Conservation (phyloP, 2,113 vertebrate genomes). For the Anhinga rufa region DNA sequence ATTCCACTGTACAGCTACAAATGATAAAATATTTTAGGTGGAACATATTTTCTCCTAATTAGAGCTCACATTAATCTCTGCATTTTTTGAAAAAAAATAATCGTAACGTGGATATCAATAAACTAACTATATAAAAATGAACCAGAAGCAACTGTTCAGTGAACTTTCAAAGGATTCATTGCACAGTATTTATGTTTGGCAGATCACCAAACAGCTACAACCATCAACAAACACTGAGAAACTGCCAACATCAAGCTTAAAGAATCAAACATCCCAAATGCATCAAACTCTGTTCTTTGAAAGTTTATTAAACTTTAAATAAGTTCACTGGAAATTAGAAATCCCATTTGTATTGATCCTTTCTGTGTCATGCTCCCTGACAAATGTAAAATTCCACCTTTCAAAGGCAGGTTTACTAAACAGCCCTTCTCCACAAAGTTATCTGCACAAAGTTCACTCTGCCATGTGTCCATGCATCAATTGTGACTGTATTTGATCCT, state of each 20-base stretch:
- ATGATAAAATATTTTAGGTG: not conserved
- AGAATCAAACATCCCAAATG: not conserved
- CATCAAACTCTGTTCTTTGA: not conserved
- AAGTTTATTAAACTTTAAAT: not conserved
- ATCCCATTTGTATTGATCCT: not conserved
- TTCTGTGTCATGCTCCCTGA: not conserved
- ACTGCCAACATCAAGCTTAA: not conserved
- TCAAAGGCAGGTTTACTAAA: not conserved
- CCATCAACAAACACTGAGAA: not conserved
- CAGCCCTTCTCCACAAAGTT: not conserved
- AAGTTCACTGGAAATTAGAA: not conserved
- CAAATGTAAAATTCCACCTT: not conserved
- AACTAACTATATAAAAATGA: not conserved
- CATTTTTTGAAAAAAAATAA: accelerated
- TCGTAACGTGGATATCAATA: not conserved
- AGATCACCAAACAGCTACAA: not conserved
- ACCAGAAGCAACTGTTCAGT: not conserved
- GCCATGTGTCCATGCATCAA: not conserved
- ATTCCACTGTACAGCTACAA: not conserved
- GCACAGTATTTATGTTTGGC: not conserved
- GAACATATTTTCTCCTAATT: not conserved
- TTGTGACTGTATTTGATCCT: not conserved
- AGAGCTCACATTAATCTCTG: not conserved
- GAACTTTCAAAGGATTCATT: not conserved
- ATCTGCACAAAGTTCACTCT: not conserved